Base-by-base conservation (phyloP, 64 coral and sea anemone species). In the Montipora foliosa region DNA sequence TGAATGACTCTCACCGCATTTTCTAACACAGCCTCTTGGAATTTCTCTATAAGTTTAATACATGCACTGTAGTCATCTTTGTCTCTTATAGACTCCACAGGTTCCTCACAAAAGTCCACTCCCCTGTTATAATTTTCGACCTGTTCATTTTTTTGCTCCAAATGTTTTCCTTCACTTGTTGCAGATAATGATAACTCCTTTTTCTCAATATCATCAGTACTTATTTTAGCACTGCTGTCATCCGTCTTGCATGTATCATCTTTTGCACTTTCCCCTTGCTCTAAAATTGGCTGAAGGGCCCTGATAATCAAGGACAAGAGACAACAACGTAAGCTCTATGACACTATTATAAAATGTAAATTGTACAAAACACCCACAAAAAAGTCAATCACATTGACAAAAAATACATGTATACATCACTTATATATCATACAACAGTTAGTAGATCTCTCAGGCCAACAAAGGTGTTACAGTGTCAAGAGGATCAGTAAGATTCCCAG, bases 1-100 rank as follows among this genome's bases (percentile, higher is more conserved):
- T 97, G 96, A 57, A 97, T 97, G 19, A 97, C 76, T 69, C 96
- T 69, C 68, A 97, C 96, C 44, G 96, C 96, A 92, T 90, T 95
- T 13, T 97, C 96, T 50, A 97, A 82, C 53, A 97, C 96, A 15
- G 92, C 93, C 58, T 97, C 96, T 47, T 97, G 96, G 49, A 97
- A 97, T 51, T 97, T 97, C 51, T 97, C 96, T 44, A 97, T 97
- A 3, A 97, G 87, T 80, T 88, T 88, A 10, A 89, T 94, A 66
- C 96, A 97, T 11, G 96, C 92, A 95, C 96, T 97, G 67, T 97
- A 97, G 1, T 89, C 83, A 64, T 94, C 92, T 49, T 97, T 94
- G 16, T n/a, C 45, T 75, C 16, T 45, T 16, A 17, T 16, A 5
- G 22, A 49, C 14, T 57, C 11, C 6, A 53, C 67, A 9, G 8